Percentiles rank a stretch among this genome's conserved stretches.
phyloP scores from a whole-genome alignment of 2,797 vertebrate species.

The Balearica regulorum region DNA sequence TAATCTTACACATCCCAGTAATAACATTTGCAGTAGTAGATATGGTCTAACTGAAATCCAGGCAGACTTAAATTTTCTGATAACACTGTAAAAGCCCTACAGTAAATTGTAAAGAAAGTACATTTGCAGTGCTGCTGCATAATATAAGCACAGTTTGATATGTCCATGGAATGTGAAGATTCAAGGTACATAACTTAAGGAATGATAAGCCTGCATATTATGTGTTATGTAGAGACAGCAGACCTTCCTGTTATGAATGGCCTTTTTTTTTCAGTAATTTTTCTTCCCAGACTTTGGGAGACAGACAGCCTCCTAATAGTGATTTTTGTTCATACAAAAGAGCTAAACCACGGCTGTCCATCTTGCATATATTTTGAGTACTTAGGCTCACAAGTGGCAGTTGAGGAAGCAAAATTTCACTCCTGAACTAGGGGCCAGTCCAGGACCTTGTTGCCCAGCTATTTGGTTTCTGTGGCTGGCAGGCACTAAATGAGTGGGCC shows the following conservation, averaged over 20 bases:
- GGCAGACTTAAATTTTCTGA: constrained; percentile 45
- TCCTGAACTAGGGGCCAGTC: background rate
- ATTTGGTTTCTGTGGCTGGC: background rate
- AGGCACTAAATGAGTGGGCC: background rate
- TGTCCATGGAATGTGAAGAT: background rate
- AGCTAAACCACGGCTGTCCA: background rate
- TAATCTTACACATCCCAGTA: constrained; percentile 40
- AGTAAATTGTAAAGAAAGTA: constrained; percentile 34
- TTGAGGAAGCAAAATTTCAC: background rate
- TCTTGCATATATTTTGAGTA: background rate
- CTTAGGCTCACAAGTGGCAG: background rate
- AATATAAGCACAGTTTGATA: constrained; percentile 27
- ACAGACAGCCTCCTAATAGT: background rate
- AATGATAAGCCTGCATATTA: background rate
- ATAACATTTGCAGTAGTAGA: constrained; percentile 56
- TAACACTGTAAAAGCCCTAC: constrained; percentile 32
- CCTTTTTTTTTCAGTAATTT: background rate
- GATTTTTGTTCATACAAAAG: background rate
- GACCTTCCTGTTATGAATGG: background rate
- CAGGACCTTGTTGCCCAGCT: background rate
- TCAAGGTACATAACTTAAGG: constrained; percentile 28
- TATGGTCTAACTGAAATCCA: constrained; percentile 49
- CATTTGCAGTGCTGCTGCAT: background rate
- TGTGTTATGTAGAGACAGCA: background rate
- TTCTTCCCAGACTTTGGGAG: background rate